Conservation (phyloP, 1,140 invertebrate genomes). For the Diploscapter pachys region DNA sequence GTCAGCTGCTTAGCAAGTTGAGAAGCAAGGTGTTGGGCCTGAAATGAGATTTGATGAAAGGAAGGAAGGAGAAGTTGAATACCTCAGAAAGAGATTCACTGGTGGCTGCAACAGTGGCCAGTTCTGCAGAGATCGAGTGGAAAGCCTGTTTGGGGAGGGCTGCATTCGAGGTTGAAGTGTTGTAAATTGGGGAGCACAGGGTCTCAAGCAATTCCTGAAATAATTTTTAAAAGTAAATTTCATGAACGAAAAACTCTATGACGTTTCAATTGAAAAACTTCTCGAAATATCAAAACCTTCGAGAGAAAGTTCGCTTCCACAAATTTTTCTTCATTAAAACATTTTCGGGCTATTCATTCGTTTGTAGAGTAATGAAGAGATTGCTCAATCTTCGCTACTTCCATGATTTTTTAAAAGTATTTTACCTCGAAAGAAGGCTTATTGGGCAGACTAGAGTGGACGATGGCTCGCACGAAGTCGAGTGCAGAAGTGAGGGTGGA, state of each 20-base stretch:
- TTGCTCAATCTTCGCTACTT: too few species aligned
- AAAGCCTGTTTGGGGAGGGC: constrained; percentile 62
- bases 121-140: constrained; percentile 31
- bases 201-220: constrained; percentile 69
- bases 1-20: constrained; percentile 60
- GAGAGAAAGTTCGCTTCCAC: too few species aligned
- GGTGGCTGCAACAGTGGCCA: constrained; percentile 42
- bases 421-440: constrained; percentile 55
- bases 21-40: constrained; percentile 25
- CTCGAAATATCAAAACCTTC: too few species aligned
- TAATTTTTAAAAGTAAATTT: too few species aligned
- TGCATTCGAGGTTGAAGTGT: constrained; percentile 38
- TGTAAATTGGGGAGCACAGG: constrained; percentile 67
- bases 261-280: too few species aligned
- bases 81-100: constrained; percentile 21
- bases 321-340: too few species aligned
- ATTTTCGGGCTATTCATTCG: too few species aligned
- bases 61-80: not conserved
- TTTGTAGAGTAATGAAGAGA: too few species aligned
- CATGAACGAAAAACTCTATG: too few species aligned
- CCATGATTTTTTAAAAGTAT: too few species aligned
- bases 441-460: constrained; percentile 69
- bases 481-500: constrained; percentile 81
- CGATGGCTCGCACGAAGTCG: constrained; percentile 81
- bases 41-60: too few species aligned